A percentile compares a stretch with the other conserved stretches of the same genome.
Evolutionary conservation across 2,113 vertebrate genomes (phyloP).

Genomic region (Eonycteris spelaea): DNA sequence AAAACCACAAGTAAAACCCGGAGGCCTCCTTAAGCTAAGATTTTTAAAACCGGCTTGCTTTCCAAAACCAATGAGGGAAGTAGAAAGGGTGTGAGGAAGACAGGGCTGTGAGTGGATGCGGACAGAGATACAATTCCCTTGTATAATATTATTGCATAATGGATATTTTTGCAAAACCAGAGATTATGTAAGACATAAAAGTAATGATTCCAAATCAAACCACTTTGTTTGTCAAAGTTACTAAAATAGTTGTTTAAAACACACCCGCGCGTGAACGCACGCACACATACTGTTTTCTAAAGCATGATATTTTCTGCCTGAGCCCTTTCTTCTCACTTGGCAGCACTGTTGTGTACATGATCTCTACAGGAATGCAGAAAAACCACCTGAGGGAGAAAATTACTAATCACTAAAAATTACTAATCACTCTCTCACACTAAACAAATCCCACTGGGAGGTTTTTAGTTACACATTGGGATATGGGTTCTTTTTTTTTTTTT

Average conservation of each 20-base stretch:
- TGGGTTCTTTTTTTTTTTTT: conserved; percentile 20
- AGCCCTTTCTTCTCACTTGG: conserved; percentile 69
- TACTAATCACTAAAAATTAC: conserved; percentile 83
- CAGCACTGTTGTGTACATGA: conserved; percentile 65
- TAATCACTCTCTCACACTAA: conserved; percentile 83
- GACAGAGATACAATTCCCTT: not conserved
- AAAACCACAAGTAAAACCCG: not conserved
- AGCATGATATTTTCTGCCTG: conserved; percentile 62
- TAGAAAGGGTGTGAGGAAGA: not conserved
- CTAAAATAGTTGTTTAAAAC: conserved; percentile 67
- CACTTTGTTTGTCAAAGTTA: conserved; percentile 59
- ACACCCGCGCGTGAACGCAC: not conserved
- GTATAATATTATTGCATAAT: not conserved
- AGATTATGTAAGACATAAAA: conserved; percentile 48
- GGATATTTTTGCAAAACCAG: conserved; percentile 19
- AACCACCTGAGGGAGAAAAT: conserved; percentile 83
- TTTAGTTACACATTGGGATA: conserved; percentile 72
- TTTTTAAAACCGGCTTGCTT: conserved; percentile 55
- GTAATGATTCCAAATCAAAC: conserved; percentile 45
- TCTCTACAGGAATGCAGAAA: conserved; percentile 80
- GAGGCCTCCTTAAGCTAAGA: conserved; percentile 12
- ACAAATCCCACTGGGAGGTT: conserved; percentile 81
- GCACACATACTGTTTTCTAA: conserved; percentile 60
- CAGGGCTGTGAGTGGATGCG: not conserved
- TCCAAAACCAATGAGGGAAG: not conserved